A percentile compares a stretch with the other conserved stretches of the same genome.
phyloP scores from a whole-genome alignment of 2,888 invertebrate genomes.

The Chaetogeoica ovagalla region DNA sequence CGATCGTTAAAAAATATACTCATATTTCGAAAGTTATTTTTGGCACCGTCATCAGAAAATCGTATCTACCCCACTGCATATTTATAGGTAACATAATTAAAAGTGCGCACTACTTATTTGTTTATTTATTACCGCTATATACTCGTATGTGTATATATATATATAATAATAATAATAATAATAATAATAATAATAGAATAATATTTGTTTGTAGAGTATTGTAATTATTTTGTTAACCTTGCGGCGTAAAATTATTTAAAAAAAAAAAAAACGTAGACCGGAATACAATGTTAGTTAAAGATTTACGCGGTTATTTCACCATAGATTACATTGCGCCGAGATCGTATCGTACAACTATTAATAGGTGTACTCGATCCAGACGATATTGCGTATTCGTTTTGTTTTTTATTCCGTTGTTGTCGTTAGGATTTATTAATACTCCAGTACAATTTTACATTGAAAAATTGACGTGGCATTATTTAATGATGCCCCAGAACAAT shows the following conservation, averaged over 20 bases:
- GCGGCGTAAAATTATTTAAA: not conserved
- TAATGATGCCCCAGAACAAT: too few relatives aligned
- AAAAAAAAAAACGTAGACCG: constrained; percentile 16
- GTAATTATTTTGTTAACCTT: constrained; percentile 7
- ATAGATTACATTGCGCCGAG: not conserved
- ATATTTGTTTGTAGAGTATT: constrained; percentile 29
- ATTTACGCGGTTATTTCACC: too few relatives aligned
- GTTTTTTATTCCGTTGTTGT: too few relatives aligned
- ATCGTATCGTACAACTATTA: constrained; percentile 25
- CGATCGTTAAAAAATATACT: too few relatives aligned
- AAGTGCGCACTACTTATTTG: not conserved
- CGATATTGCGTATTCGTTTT: too few relatives aligned
- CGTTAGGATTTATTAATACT: too few relatives aligned
- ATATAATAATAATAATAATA: too few relatives aligned
- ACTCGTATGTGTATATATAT: not conserved
- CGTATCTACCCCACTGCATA: too few relatives aligned
- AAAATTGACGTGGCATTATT: too few relatives aligned
- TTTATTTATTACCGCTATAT: constrained; percentile 11
- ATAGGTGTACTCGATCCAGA: too few relatives aligned
- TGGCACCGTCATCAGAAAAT: not conserved
- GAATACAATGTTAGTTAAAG: constrained; percentile 19
- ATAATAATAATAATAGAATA: too few relatives aligned
- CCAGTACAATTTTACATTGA: too few relatives aligned
- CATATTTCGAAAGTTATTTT: not conserved
- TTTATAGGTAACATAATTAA: not conserved